phyloP scores from a whole-genome alignment of 2,113 vertebrate genomes.

The Geothlypis trichas region DNA sequence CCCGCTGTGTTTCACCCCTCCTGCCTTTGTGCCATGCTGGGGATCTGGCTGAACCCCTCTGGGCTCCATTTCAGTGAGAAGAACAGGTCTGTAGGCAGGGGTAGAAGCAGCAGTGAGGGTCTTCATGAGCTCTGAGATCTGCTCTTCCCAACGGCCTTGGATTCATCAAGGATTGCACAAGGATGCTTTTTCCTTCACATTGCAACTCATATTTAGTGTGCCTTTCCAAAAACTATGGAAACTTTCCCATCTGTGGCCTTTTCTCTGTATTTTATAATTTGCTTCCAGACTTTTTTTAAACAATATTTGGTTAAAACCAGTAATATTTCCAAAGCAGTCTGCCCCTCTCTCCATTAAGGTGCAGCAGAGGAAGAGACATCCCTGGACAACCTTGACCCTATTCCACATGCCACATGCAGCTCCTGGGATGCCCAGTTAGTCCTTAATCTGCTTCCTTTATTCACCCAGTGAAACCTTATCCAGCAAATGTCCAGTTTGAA shows the following conservation, averaged over 20 bases:
- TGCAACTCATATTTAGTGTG: not conserved
- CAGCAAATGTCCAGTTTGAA: not conserved
- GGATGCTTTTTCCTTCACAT: not conserved
- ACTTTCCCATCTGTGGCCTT: not conserved
- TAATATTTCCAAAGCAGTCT: not conserved
- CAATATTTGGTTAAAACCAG: not conserved
- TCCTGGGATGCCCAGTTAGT: not conserved
- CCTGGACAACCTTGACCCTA: fast-evolving
- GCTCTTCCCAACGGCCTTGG: not conserved
- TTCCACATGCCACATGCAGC: not conserved
- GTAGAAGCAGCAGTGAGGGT: not conserved
- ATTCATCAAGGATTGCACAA: not conserved
- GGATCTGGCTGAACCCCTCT: not conserved
- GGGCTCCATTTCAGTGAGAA: not conserved
- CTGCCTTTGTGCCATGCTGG: not conserved
- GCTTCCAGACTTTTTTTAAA: not conserved
- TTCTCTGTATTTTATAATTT: not conserved
- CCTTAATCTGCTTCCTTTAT: not conserved
- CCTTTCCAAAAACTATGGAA: not conserved
- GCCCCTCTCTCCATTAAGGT: not conserved
- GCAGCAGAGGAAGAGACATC: not conserved
- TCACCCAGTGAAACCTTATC: not conserved
- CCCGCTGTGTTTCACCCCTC: not conserved
- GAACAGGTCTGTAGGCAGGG: no score
- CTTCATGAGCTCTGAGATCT: not conserved